Conservation (phyloP, 1,140 invertebrate species). For the Trichomalopsis sarcophagae region DNA sequence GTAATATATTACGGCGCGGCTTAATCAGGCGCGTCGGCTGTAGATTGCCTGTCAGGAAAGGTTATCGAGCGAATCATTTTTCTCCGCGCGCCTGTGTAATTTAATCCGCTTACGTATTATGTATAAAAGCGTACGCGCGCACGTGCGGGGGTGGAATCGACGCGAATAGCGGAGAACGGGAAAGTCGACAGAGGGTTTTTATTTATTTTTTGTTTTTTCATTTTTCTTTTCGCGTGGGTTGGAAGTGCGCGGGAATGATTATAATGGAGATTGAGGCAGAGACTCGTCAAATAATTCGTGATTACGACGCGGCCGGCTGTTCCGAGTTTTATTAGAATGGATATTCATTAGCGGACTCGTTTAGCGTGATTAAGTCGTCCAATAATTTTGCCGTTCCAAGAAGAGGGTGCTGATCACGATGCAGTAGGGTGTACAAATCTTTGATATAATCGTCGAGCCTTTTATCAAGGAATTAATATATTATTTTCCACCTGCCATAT, state of each 20-base stretch:
- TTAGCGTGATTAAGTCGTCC: not conserved
- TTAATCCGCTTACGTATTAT: not conserved
- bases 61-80: slow-evolving; percentile 13
- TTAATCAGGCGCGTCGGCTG: not conserved
- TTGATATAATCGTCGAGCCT: too few relatives aligned
- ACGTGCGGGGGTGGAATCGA: too few relatives aligned
- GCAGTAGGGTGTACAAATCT: too few relatives aligned
- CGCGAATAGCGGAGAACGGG: not conserved
- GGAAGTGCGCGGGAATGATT: not conserved
- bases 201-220: not conserved
- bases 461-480: too few relatives aligned
- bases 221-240: not conserved
- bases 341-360: not conserved
- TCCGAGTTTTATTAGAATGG: not conserved
- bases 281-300: too few relatives aligned
- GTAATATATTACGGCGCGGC: not conserved
- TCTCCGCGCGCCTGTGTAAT: not conserved
- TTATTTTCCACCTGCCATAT: too few relatives aligned
- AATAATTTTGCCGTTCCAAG: not conserved
- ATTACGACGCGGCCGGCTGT: not conserved
- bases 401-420: too few relatives aligned
- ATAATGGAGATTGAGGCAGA: not conserved
- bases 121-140: not conserved
- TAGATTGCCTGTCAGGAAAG: not conserved
- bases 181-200: not conserved